Evolutionary conservation across 2,888 invertebrate genomes (phyloP), one percentile per base, ranked within the genome.

Genomic region (Cephalotes varians): DNA sequence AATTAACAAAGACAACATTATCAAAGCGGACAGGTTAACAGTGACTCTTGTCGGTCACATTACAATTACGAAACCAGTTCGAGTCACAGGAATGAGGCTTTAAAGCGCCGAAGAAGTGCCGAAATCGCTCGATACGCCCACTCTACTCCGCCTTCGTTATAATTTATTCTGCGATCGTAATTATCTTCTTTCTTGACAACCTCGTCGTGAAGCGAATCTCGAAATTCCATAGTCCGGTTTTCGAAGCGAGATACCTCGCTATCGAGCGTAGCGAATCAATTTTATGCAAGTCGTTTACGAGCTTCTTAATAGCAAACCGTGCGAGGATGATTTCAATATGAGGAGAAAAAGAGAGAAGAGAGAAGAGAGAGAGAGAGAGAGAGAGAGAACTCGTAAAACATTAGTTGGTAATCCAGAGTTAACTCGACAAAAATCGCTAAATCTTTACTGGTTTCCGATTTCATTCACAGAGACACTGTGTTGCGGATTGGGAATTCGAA

Each of bases 241-340:
- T 76, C 28, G 58, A 37, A 79, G 51, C 34, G 71, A 74, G 64
- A 58, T 40, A 47, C 25, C 18, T 65, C 65, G 64, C 65, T 79
- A 64, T 56, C 73, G 44, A 88, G 84, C 85, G 83, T 81, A 86
- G 87, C 88, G 88, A 91, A 92, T 92, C 88, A 91, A 91, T 91
- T 92, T 92, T 88, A 90, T 88, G 91, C 90, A 87, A 88, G 88
- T 90, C 90, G 88, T 92, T 92, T 90, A 92, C 89, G 90, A 91
- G 88, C 87, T 88, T 86, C 88, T 91, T 91, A 90, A 85, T 90
- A 86, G 85, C 84, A 67, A 82, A 82, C 82, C 87, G 74, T 82
- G 73, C 79, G 82, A 67, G 69, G 67, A 65, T 80, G 65, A 90
- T 91, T 88, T 82, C 81, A 51, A n/a, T 73, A 79, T 80, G 69